These are phyloP conservation scores for Parelbella ahira DNA, from an alignment of 2,888 invertebrate species.

Conservation along the genomic window DNA sequence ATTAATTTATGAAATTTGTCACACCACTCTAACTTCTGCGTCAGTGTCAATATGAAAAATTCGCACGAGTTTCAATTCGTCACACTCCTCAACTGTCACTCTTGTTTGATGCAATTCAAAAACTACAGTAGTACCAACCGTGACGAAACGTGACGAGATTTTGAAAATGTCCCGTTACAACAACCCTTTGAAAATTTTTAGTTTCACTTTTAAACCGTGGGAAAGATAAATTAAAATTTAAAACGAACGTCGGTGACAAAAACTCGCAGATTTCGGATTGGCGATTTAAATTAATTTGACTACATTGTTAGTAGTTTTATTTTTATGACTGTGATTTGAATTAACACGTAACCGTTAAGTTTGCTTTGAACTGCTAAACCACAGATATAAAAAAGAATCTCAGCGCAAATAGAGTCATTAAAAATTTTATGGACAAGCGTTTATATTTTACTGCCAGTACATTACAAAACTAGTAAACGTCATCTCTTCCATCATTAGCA, in stretches of 20 bases:
- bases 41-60: conserved; percentile 40
- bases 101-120: conserved; percentile 63
- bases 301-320: conserved; percentile 7
- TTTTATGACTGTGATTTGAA: conserved; percentile 29
- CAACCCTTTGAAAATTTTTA: conserved; percentile 57
- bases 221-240: conserved; percentile 33
- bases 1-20: conserved; percentile 40
- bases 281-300: conserved; percentile 17
- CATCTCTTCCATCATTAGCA: conserved; percentile 54
- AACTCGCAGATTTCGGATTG: conserved; percentile 1
- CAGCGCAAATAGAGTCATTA: conserved; percentile 47
- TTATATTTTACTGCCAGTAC: conserved; percentile 63
- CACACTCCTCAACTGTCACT: conserved; percentile 70
- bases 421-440: conserved; percentile 45
- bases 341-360: conserved; percentile 31
- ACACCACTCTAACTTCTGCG: conserved; percentile 35
- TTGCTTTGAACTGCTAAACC: conserved; percentile 44
- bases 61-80: conserved; percentile 69
- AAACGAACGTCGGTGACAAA: conserved; percentile 1
- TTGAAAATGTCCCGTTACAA: conserved; percentile 67
- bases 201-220: conserved; percentile 44
- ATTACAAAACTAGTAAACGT: conserved; percentile 68
- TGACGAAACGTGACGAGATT: conserved; percentile 63
- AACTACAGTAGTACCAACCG: conserved; percentile 55
- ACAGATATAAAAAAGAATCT: conserved; percentile 47